Evolutionary conservation across 2,888 invertebrate genomes (phyloP), one percentile per base, ranked within the genome.

Genomic region (Galerucella calmariensis): DNA sequence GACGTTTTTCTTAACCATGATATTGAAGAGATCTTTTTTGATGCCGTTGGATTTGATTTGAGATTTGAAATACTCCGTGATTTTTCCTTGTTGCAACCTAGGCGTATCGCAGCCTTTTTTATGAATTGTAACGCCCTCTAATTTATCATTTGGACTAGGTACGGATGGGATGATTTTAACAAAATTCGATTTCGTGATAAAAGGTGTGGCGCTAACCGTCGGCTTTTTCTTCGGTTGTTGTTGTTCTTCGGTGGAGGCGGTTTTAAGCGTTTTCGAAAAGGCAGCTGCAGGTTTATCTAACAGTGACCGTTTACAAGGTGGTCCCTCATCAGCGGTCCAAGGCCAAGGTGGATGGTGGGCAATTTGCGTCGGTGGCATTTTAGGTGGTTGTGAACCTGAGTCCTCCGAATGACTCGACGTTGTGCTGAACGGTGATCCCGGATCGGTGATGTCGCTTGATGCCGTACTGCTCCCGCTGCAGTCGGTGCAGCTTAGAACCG

Each of bases 361-460:
- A 72, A 82, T 80, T 72, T 82, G 83, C 61, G 85, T 84, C 67
- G 87, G 87, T 69, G 87, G 87, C 84, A 86, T 86, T 79, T 85
- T 86, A 73, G 84, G 79, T 69, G 86, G 82, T 77, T 82, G 85
- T 27, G 77, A 65, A 62, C 73, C 85, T 67, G 88, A 86, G 78
- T 86, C 87, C 80, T 88, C 88, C 63, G 87, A 87, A 80, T 88
- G 87, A 82, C 86, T 86, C 79, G 91, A 90, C 84, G 90, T 89
- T 80, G 93, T 92, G 88, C 94, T 95, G 88, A 92, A 94, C 82
- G 95, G 95, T 75, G 95, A 95, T 79, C 94, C 94, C 73, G 95
- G 95, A 88, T 95, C 95, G 82, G 95, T 94, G 88, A 95, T 94
- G 89, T 95, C 95, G 88, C 95, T 95, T 82, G 87, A 90, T 86